Evolutionary conservation across 2,113 vertebrate genomes (phyloP).

Genomic region (Rhodinocichla rosea): DNA sequence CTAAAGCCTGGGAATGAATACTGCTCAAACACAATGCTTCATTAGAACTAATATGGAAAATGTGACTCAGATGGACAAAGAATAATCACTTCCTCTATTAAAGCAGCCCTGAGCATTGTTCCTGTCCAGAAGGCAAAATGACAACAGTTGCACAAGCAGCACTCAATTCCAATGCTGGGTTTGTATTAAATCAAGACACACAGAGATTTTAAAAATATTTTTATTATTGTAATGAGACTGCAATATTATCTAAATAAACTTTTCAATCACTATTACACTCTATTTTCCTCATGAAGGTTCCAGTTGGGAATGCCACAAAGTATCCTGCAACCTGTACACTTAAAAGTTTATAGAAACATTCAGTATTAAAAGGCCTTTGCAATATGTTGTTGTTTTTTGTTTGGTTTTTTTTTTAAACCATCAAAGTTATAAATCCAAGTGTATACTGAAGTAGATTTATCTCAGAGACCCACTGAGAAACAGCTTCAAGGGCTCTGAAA

Average conservation of each 20-base stretch:
- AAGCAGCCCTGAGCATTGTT: neutral
- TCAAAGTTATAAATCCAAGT: neutral
- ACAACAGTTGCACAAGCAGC: neutral
- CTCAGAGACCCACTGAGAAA: neutral
- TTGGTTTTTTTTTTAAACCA: neutral
- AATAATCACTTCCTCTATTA: neutral
- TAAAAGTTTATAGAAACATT: neutral
- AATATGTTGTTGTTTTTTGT: neutral
- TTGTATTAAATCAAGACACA: neutral
- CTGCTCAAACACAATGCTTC: neutral
- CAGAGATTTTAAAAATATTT: neutral
- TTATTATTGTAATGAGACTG: conserved; percentile 2
- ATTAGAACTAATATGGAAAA: neutral
- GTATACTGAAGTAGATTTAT: neutral
- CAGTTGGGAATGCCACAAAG: neutral
- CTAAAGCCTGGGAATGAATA: neutral
- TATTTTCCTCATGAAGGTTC: neutral
- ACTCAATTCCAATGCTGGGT: neutral
- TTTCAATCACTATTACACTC: neutral
- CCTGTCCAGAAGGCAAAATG: neutral
- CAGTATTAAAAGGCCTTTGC: conserved; percentile 12
- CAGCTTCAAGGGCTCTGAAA: neutral
- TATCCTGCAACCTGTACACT: neutral
- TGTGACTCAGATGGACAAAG: neutral
- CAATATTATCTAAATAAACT: conserved; percentile 18